Evolutionary conservation across 2,113 vertebrate species (phyloP), one percentile per base, ranked within the genome.

Genomic region (Crotophaga sulcirostris): DNA sequence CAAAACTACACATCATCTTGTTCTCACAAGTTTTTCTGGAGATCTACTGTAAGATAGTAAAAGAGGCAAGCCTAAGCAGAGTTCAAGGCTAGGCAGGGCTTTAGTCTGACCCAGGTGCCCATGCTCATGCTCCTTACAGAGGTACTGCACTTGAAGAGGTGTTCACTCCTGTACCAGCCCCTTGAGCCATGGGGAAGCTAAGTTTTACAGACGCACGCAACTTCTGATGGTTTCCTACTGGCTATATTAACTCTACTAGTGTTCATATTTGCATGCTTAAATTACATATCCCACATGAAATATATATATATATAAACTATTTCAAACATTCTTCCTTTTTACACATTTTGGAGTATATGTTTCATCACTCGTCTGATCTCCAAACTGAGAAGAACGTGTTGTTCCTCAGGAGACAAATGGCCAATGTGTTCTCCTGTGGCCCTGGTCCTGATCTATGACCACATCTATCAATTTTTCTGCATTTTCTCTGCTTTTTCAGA

Each of bases 121-220:
- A 40, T 0, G 0, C 10, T 75, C 18, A 1, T 31, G 29, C 60
- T 89, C 24, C 52, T 70, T 33, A n/a, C 7, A 73, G 29, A 85
- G 51, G 20, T 13, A 5, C 21, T 44, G 68, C 36, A 20, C 55
- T 24, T 42, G 31, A 66, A 33, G 51, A 52, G n/a, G 11, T 40
- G 59, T 34, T 54, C 12, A 4, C 7, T 62, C 17, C 60, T 67
- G 8, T 31, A 7, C 7, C 77, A 55, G 15, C 26, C 34, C 42
- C 25, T 11, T 20, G 13, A 56, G 25, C 19, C 52, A 33, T 4
- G 29, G 24, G 19, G 13, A 52, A 45, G 64, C 6, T 38, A 2
- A 40, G 25, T 45, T 82, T 63, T 40, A 72, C 56, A 85, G 34
- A 76, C 6, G 12, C 18, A 49, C 14, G 18, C 47, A 52, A 2